phyloP scores from a whole-genome alignment of 2,888 invertebrate genomes.

The Polymixis lichenea region DNA sequence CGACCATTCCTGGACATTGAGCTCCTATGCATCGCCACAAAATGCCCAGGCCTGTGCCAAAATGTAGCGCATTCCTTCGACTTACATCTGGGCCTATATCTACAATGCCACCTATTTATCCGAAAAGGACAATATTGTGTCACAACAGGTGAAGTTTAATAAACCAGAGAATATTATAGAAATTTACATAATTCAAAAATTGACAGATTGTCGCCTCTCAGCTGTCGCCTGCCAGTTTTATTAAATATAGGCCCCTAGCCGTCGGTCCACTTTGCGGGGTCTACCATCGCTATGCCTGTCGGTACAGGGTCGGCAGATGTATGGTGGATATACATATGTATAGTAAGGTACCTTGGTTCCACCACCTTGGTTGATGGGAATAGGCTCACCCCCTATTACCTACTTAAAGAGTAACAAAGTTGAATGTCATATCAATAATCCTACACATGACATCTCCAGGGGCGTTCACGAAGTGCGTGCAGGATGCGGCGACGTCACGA shows the following conservation, averaged over 20 bases:
- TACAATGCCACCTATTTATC: not conserved
- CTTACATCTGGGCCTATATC: not conserved
- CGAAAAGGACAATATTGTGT: not conserved
- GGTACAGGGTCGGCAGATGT: not conserved
- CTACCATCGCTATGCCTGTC: not conserved
- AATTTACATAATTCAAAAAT: not conserved
- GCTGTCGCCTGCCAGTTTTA: not conserved
- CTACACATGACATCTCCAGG: slow-evolving; percentile 63
- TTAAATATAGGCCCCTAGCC: not conserved
- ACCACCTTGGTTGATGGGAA: not conserved
- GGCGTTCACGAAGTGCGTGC: slow-evolving; percentile 81
- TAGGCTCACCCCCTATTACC: too few relatives aligned
- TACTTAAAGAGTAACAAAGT: not conserved
- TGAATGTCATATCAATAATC: not conserved
- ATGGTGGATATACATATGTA: not conserved
- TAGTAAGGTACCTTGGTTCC: not conserved
- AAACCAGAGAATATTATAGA: not conserved
- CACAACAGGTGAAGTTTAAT: not conserved
- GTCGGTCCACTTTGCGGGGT: not conserved
- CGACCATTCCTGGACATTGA: not conserved
- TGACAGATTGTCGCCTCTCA: not conserved
- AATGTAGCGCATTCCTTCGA: too few relatives aligned
- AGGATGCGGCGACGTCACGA: slow-evolving; percentile 73
- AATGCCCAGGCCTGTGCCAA: not conserved
- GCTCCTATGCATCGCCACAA: not conserved